Base-by-base conservation (phyloP, 2,888 invertebrate species). In the Tetanocera ferruginea region DNA sequence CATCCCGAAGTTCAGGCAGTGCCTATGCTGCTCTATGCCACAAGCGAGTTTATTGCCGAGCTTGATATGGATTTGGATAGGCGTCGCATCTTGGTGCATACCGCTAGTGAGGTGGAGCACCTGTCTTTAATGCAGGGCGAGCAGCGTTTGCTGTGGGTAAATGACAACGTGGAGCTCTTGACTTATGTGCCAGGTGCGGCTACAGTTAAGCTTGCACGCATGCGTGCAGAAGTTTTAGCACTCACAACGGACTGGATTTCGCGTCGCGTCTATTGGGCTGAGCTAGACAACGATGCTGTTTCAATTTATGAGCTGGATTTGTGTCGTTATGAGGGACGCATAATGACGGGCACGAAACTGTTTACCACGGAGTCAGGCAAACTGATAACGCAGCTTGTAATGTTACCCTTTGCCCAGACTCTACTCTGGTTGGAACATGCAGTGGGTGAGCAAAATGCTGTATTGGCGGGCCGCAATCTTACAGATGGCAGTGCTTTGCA, bases 241-340 rank as follows among this genome's bases (percentile, higher is more conserved):
- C 89, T 98, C 34, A 93, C 95, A 2, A 91, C 96, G 0, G 97
- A 98, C 89, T 98, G 98, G 98, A 92, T 98, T 62, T 93, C 95
- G 70, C 92, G 97, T 70, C 93, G 94, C 66, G 90, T 98, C 6
- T 98, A 96, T 87, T 97, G 96, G 93, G 92, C 94, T 0, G 96
- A 96, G 88, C 86, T 91, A 25, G 89, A 90, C 1, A 90, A 90
- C 5, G 78, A 80, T 0, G 79, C 85, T 0, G 91, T 92, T 78
- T 91, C 92, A 0, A 91, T 94, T 34, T 93, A 93, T 84, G 92
- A 93, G 80, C 90, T 95, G 5, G 93, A 95, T 86, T 88, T 96
- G 28, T 94, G 93, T 79, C 90, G 91, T n/a, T 90, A 91, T 19
- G 92, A 92, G 69, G 91, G 90, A 0, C 86, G 92, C 28, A 92